phyloP scores from a whole-genome alignment of 2,113 vertebrate genomes.

The Caranx ignobilis region DNA sequence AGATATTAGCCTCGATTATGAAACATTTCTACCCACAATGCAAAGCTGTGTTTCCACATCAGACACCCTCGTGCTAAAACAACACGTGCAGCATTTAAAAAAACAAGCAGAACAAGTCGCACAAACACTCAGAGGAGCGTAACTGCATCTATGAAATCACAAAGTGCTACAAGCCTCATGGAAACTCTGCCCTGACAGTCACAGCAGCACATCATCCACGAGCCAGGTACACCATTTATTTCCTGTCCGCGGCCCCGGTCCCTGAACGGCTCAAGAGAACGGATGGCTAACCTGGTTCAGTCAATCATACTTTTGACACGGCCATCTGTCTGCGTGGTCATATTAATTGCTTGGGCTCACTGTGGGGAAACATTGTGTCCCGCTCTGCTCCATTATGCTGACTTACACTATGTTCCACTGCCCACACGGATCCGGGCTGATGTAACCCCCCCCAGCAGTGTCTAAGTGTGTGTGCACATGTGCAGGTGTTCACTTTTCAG shows the following conservation, averaged over 20 bases:
- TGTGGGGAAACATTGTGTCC: constrained; percentile 29
- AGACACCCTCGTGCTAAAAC: not conserved
- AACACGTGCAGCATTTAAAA: not conserved
- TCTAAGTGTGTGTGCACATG: not conserved
- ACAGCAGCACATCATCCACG: not conserved
- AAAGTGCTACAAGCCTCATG: not conserved
- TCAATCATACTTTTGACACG: constrained; percentile 47
- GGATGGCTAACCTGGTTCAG: constrained; percentile 50
- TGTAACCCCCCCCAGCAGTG: not conserved
- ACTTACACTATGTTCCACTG: constrained; percentile 42
- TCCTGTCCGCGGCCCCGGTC: not conserved
- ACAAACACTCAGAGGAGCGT: not conserved
- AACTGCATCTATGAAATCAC: not conserved
- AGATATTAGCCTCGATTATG: not conserved
- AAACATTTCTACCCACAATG: not conserved
- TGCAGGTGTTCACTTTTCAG: not conserved
- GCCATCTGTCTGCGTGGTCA: constrained; percentile 49
- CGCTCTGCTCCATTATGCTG: constrained; percentile 40
- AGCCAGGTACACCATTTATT: constrained; percentile 9
- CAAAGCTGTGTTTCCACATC: not conserved
- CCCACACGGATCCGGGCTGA: constrained; percentile 22
- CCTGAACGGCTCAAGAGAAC: not conserved
- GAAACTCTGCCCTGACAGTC: constrained; percentile 8
- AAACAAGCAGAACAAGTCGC: not conserved
- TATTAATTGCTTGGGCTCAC: constrained; percentile 49